phyloP scores from a whole-genome alignment of 2,113 vertebrate species.

The Chitala chitala region DNA sequence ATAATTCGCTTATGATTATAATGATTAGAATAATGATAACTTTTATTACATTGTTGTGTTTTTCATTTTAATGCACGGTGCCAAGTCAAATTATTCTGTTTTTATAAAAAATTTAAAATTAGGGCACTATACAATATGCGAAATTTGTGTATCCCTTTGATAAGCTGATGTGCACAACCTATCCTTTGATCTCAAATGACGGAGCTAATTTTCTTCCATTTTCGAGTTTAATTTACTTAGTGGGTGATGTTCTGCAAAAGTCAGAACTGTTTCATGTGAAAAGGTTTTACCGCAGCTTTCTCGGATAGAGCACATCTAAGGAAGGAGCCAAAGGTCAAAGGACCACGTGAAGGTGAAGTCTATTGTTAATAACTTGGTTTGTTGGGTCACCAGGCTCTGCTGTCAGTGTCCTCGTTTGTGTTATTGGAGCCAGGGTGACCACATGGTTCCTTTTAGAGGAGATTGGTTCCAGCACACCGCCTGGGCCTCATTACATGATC shows the following conservation, averaged over 20 bases:
- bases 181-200: slow-evolving; percentile 23
- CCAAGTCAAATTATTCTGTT: neutral
- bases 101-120: slow-evolving; percentile 1
- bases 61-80: neutral
- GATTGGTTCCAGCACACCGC: slow-evolving; percentile 10
- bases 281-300: too few relatives aligned
- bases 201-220: slow-evolving; percentile 19
- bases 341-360: neutral
- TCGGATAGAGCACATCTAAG: neutral
- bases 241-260: too few relatives aligned
- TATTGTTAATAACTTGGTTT: neutral
- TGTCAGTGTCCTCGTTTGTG: neutral
- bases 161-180: neutral
- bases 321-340: slow-evolving; percentile 30
- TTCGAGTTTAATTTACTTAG: too few relatives aligned
- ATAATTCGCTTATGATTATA: neutral
- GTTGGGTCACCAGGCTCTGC: neutral
- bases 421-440: slow-evolving; percentile 2
- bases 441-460: slow-evolving; percentile 22
- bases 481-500: slow-evolving; percentile 29
- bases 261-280: too few relatives aligned
- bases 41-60: neutral
- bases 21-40: slow-evolving; percentile 12
- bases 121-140: too few relatives aligned
- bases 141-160: neutral